A percentile compares a stretch with the other conserved stretches of the same genome.
These are phyloP conservation scores for Pangasius larnaudii DNA, from an alignment of 2,797 vertebrate genomes.

Conservation along the genomic window DNA sequence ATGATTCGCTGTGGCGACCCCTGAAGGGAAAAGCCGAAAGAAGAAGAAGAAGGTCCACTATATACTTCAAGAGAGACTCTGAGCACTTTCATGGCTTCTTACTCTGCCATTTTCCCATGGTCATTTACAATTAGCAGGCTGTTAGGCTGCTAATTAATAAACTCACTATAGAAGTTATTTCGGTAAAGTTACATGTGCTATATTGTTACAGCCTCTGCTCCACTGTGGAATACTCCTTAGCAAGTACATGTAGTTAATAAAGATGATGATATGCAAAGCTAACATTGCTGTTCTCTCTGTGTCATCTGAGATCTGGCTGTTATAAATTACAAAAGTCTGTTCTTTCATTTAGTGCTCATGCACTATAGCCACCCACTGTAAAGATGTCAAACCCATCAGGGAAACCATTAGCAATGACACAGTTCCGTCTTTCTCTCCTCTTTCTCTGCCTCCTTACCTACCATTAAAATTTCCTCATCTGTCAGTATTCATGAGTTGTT, in stretches of 20 bases:
- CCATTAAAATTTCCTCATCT: constrained; percentile 39
- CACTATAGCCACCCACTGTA: not conserved
- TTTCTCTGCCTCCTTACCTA: constrained; percentile 12
- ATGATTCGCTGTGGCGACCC: too few species aligned
- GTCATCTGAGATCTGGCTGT: not conserved
- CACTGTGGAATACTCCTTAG: not conserved
- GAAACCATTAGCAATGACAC: constrained; percentile 38
- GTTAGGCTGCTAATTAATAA: not conserved
- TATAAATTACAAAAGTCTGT: constrained; percentile 38
- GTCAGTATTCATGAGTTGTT: constrained; percentile 40
- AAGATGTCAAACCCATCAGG: constrained; percentile 33
- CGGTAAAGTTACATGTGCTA: not conserved
- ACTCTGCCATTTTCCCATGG: not conserved
- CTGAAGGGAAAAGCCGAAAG: too few species aligned
- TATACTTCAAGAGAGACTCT: not conserved
- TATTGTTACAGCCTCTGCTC: not conserved
- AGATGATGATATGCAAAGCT: not conserved
- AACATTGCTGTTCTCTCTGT: not conserved
- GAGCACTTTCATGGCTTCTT: not conserved
- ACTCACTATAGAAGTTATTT: not conserved
- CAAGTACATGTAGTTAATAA: not conserved
- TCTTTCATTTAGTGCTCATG: constrained; percentile 37
- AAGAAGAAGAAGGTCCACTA: too few species aligned
- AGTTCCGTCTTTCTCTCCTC: not conserved
- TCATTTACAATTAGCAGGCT: not conserved